Base-by-base conservation (phyloP, 2,113 vertebrate genomes). In the Cervus canadensis region DNA sequence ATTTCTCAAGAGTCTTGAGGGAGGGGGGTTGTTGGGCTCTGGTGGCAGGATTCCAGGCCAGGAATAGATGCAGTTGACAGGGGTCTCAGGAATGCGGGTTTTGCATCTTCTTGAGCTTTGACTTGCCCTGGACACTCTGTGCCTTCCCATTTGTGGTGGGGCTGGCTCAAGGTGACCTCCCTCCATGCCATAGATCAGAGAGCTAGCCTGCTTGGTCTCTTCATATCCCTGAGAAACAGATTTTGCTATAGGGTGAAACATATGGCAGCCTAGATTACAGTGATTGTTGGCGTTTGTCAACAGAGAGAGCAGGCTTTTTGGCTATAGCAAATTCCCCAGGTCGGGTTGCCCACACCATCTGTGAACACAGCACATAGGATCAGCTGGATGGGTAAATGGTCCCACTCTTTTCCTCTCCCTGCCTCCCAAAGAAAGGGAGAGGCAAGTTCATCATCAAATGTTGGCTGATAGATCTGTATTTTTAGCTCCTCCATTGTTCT, bases 201-300 rank as follows among this genome's bases (percentile, higher is more conserved):
- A 87, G 57, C 83, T 97, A 67, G 89, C 86, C 86, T 95, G 50
- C 52, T 52, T 87, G 93, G 52, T 91, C 83, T 95, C 91, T 74
- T 59, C 59, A 64, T 64, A 95, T 91, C 93, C 85, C 96, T 5
- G 48, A 95, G 96, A 93, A 97, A 95, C 95, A 1, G 36, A 97
- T 94, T 97, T 97, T 93, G 91, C 96, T 96, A 64, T 97, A 96
- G 89, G 64, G 62, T 56, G 93, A 97, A 97, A 97, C 98, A 98
- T 98, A 98, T 98, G 98, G 97, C 96, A 97, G 62, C 97, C 97
- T 94, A 96, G 95, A 98, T 98, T 94, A 93, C 97, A 92, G 96
- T 84, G 93, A 97, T 64, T 89, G 96, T 81, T 98, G 97, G 86
- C 78, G 3, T 95, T 97, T 89, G 95, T 98, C 96, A 96, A 87